Conservation (phyloP, 2,797 vertebrate genomes). For the Rallus crepitans region DNA sequence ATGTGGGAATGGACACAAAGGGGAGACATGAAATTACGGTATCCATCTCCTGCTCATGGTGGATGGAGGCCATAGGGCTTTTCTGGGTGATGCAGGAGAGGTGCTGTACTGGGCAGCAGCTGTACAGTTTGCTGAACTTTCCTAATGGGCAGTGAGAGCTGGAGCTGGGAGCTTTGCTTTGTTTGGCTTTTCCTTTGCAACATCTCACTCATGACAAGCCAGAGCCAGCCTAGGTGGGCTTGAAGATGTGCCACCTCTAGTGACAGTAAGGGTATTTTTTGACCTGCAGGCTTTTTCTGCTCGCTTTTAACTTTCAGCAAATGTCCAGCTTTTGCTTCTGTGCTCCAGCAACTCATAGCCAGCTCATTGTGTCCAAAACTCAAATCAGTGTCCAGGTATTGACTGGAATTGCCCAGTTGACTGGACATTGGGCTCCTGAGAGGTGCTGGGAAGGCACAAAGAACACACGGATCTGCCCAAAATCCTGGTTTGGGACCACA, state of each 20-base stretch:
- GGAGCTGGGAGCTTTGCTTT: neutral
- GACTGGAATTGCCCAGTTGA: neutral
- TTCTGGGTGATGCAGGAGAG: neutral
- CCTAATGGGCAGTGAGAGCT: neutral
- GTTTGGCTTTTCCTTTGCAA: neutral
- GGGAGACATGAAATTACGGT: neutral
- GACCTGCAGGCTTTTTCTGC: neutral
- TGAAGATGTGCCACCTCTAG: neutral
- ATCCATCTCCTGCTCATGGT: accelerated
- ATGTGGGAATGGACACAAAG: accelerated
- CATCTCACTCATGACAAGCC: neutral
- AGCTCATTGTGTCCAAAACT: neutral
- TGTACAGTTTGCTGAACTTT: neutral
- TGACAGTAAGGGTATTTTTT: neutral
- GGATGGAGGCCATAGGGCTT: neutral
- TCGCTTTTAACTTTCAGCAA: neutral
- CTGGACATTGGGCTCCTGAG: neutral
- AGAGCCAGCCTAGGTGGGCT: neutral
- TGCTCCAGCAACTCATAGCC: neutral
- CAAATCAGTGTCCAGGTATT: neutral
- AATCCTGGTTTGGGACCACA: neutral
- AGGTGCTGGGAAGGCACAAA: neutral
- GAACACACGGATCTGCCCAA: accelerated
- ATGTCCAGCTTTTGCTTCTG: neutral
- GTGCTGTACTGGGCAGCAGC: neutral